Percentiles rank a stretch among this genome's conserved stretches.
phyloP scores from a whole-genome alignment of 2,113 vertebrate species.

The Gobiocypris rarus region DNA sequence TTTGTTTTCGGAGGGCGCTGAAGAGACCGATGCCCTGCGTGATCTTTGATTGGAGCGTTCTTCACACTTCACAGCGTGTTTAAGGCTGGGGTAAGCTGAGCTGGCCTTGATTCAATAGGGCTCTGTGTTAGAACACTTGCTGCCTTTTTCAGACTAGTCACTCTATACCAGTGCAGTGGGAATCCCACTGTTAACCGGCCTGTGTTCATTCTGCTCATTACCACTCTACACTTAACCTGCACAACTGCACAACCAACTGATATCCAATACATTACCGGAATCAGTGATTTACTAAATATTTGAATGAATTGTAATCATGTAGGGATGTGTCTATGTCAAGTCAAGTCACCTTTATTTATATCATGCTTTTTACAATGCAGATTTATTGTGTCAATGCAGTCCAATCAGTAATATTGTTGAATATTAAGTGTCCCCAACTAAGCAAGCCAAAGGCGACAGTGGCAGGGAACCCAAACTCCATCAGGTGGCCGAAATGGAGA shows the following conservation, averaged over 20 bases:
- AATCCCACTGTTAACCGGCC: slow-evolving; percentile 56
- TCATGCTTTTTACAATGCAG: too few relatives aligned
- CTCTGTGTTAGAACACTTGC: slow-evolving; percentile 59
- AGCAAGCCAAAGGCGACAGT: too few relatives aligned
- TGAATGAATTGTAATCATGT: background rate
- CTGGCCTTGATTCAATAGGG: slow-evolving; percentile 52
- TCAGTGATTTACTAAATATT: slow-evolving; percentile 17
- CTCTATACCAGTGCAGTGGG: slow-evolving; percentile 57
- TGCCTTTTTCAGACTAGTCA: slow-evolving; percentile 54
- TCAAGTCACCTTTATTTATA: too few relatives aligned
- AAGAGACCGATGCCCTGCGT: slow-evolving; percentile 48
- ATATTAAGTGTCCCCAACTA: too few relatives aligned
- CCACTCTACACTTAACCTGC: slow-evolving; percentile 53
- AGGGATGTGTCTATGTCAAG: too few relatives aligned
- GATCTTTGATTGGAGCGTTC: slow-evolving; percentile 53
- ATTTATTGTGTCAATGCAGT: too few relatives aligned
- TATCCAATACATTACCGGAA: slow-evolving; percentile 37
- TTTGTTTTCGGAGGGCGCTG: slow-evolving; percentile 44
- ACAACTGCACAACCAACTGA: slow-evolving; percentile 52
- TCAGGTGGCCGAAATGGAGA: too few relatives aligned
- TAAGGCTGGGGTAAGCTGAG: slow-evolving; percentile 57
- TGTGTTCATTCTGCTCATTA: slow-evolving; percentile 55
- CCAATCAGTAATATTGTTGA: too few relatives aligned
- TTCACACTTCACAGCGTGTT: slow-evolving; percentile 60
- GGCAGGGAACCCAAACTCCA: too few relatives aligned